Evolutionary conservation across 2,888 invertebrate species (phyloP).

Genomic region (Nemotelus nigrinus): DNA sequence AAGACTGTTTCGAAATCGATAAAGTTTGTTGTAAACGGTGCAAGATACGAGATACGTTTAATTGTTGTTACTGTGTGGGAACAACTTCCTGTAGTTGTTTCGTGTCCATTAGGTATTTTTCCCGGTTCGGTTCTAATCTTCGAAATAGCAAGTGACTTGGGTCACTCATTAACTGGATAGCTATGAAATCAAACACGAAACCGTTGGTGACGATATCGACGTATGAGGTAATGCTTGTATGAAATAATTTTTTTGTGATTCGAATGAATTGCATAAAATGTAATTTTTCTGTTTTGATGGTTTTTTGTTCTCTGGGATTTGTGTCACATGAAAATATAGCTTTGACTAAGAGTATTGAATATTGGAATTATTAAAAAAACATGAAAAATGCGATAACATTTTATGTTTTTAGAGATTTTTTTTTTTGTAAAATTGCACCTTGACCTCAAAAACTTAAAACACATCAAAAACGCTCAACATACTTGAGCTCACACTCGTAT

Average conservation of each 20-base stretch:
- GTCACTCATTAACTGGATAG: conserved; percentile 32
- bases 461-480: no score
- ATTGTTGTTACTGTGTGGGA: neutral
- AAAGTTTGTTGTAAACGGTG: neutral
- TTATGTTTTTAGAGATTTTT: neutral
- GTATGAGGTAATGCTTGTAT: conserved; percentile 56
- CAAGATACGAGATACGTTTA: conserved; percentile 16
- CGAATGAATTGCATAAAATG: neutral
- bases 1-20: conserved; percentile 19
- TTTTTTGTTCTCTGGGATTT: neutral
- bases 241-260: neutral
- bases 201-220: conserved; percentile 60
- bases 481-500: no score
- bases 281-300: no score
- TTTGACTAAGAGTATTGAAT: neutral
- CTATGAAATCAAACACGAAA: conserved; percentile 54
- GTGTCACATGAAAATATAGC: neutral
- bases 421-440: neutral
- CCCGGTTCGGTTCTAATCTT: neutral
- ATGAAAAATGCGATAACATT: neutral
- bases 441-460: no score
- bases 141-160: neutral
- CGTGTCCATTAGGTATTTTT: conserved; percentile 32
- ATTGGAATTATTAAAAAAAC: neutral
- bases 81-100: conserved; percentile 32